These are phyloP conservation scores for Lithodes maja DNA, from an alignment of 2,888 invertebrate genomes.

Conservation along the genomic window DNA sequence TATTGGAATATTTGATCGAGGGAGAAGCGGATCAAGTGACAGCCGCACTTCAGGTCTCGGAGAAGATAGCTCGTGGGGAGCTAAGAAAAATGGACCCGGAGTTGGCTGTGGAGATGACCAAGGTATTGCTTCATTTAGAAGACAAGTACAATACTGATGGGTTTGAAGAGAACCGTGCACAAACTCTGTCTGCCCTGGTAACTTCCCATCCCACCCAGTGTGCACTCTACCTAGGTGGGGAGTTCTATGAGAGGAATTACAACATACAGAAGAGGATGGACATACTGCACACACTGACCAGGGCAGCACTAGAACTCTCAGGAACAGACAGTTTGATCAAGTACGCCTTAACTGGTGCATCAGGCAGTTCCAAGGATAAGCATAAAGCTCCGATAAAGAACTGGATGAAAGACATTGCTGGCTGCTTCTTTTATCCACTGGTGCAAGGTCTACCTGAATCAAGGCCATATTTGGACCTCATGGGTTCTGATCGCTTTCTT, in stretches of 20 bases:
- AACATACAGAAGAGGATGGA: constrained; percentile 61
- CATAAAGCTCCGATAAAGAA: constrained; percentile 7
- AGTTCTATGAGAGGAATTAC: constrained; percentile 67
- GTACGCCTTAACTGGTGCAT: background rate
- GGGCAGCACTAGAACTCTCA: constrained; percentile 56
- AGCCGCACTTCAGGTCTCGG: constrained; percentile 58
- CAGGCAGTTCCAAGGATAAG: constrained; percentile 6
- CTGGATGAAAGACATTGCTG: constrained; percentile 50
- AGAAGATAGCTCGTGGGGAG: constrained; percentile 52
- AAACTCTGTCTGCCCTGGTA: constrained; percentile 55
- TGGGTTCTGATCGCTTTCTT: constrained; percentile 59
- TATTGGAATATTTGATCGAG: constrained; percentile 64
- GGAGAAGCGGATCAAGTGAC: constrained; percentile 62
- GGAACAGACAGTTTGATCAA: background rate
- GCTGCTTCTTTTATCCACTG: constrained; percentile 65
- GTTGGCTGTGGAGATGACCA: constrained; percentile 58
- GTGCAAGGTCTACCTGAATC: constrained; percentile 36
- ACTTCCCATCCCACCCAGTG: constrained; percentile 60
- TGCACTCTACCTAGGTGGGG: constrained; percentile 56
- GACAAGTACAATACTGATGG: constrained; percentile 51
- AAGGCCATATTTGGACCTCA: constrained; percentile 60
- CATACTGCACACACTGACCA: constrained; percentile 51
- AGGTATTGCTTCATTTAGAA: constrained; percentile 61
- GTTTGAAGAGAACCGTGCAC: constrained; percentile 50
- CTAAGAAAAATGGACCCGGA: constrained; percentile 56